Evolutionary conservation across 2,113 vertebrate species (phyloP).

Genomic region (Lepidothrix coronata): DNA sequence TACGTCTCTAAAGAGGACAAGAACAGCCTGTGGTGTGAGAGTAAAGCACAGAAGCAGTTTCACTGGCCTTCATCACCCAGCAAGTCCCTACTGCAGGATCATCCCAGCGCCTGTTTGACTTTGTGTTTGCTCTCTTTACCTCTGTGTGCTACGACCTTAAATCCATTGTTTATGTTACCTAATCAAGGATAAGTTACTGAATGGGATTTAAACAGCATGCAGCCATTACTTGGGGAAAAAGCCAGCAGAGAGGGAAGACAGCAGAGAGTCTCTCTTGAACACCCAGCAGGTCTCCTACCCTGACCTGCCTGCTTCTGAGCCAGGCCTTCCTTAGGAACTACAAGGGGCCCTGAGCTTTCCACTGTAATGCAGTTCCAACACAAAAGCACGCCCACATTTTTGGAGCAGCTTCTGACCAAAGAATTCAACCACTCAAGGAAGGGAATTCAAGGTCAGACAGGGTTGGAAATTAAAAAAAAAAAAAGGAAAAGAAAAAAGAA

Average conservation of each 20-base stretch:
- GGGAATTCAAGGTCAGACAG: not conserved
- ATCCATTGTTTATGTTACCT: not conserved
- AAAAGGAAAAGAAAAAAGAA: not conserved
- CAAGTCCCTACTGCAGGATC: rapidly evolving
- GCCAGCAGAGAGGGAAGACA: not conserved
- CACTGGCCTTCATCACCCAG: not conserved
- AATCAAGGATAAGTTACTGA: not conserved
- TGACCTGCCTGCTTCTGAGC: not conserved
- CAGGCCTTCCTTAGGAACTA: not conserved
- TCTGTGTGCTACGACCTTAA: not conserved
- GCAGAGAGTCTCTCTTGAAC: not conserved
- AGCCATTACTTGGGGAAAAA: not conserved
- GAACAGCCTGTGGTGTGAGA: not conserved
- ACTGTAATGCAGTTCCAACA: not conserved
- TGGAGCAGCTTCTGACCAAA: not conserved
- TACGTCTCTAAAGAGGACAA: not conserved
- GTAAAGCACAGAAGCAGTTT: not conserved
- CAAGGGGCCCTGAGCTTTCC: not conserved
- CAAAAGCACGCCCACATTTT: not conserved
- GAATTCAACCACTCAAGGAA: not conserved
- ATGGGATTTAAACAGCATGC: not conserved
- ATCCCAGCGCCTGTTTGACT: not conserved
- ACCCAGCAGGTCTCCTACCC: not conserved
- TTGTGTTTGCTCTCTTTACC: not conserved
- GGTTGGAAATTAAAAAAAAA: not conserved